Percentiles rank a stretch among this genome's conserved stretches.
phyloP scores from a whole-genome alignment of 2,113 vertebrate species.

The Thamnaconus septentrionalis region DNA sequence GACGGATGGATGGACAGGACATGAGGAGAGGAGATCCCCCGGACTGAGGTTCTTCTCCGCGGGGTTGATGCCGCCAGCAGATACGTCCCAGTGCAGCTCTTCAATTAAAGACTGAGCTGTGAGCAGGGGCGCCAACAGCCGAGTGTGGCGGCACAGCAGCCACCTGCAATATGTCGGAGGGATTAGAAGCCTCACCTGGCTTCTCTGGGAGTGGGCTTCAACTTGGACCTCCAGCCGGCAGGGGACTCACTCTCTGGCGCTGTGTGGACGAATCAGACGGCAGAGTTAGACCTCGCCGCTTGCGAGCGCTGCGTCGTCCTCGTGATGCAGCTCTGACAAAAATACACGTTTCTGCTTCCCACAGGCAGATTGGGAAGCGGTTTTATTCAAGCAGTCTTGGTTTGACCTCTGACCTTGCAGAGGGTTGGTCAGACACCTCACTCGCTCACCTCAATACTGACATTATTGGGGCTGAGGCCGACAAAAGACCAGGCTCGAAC shows the following conservation, averaged over 20 bases:
- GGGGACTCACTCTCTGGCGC: constrained; percentile 66
- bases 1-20: constrained; percentile 44
- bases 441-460: too few relatives aligned
- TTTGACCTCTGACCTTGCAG: too few relatives aligned
- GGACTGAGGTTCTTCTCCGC: constrained; percentile 15
- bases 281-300: too few relatives aligned
- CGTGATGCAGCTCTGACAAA: too few relatives aligned
- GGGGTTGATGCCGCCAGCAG: constrained; percentile 10
- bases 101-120: not conserved
- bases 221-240: constrained; percentile 82
- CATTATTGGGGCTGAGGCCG: too few relatives aligned
- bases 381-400: too few relatives aligned
- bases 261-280: not conserved
- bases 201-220: constrained; percentile 82
- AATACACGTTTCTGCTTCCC: too few relatives aligned
- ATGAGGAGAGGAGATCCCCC: constrained; percentile 29
- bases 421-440: too few relatives aligned
- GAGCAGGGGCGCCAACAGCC: not conserved
- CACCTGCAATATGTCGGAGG: too few relatives aligned
- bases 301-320: too few relatives aligned
- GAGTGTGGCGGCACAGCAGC: not conserved
- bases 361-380: too few relatives aligned
- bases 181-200: constrained; percentile 68
- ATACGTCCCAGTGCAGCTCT: not conserved
- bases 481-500: too few relatives aligned